These are phyloP conservation scores for Brachymystax lenok DNA, from an alignment of 2,797 vertebrate species.

Conservation along the genomic window DNA sequence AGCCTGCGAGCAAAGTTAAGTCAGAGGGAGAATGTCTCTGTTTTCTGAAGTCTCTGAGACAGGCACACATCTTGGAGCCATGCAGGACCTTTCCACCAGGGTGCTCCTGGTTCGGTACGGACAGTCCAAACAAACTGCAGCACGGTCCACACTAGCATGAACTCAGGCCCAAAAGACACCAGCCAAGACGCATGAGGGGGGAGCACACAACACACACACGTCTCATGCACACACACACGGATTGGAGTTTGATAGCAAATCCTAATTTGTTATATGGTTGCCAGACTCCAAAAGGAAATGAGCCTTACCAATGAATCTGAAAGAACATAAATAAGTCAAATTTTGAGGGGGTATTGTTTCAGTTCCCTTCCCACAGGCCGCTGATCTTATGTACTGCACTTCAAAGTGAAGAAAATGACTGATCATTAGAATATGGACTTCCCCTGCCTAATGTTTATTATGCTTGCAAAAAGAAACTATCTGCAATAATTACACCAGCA, in stretches of 20 bases:
- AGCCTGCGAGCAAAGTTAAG: conserved; percentile 58
- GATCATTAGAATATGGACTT: conserved; percentile 40
- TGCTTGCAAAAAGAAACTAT: conserved; percentile 37
- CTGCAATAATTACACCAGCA: conserved; percentile 47
- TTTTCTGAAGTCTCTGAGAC: neutral
- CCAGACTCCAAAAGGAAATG: conserved; percentile 55
- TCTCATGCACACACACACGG: too few relatives aligned
- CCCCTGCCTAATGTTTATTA: conserved; percentile 57
- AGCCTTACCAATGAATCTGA: conserved; percentile 53
- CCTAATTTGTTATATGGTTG: conserved; percentile 44
- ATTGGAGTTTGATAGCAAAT: neutral
- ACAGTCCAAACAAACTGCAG: conserved; percentile 53
- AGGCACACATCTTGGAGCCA: conserved; percentile 71
- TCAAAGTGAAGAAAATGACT: conserved; percentile 58
- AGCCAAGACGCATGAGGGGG: conserved; percentile 24
- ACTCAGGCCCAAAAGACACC: conserved; percentile 43
- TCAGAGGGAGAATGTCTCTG: neutral
- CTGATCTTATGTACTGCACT: conserved; percentile 44
- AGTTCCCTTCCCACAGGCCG: conserved; percentile 27
- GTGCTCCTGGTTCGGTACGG: conserved; percentile 36
- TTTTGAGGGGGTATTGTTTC: conserved; percentile 43
- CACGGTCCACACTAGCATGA: conserved; percentile 44
- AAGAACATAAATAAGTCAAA: conserved; percentile 56
- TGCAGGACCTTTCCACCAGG: conserved; percentile 36
- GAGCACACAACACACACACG: neutral